Base-by-base conservation (phyloP, 2,113 vertebrate species). In the Murina feae region DNA sequence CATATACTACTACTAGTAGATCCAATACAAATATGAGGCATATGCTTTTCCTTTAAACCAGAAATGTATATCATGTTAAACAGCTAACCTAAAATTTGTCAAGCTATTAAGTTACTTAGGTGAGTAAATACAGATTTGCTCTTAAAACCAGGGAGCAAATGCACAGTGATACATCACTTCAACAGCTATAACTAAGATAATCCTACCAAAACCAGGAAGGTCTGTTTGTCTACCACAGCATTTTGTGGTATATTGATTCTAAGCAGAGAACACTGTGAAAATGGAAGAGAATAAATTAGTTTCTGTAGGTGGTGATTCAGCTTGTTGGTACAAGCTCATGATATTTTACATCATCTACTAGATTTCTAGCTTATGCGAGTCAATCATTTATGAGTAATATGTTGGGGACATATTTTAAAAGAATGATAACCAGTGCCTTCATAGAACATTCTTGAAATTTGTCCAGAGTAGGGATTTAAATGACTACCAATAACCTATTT, bases 341-440 rank as follows among this genome's bases (percentile, higher is more conserved):
- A 53, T 7, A 39, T 10, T 20, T 81, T 69, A 30, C 60, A 51
- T 75, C 4, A 83, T 49, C 39, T 82, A 76, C 12, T 63, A 42
- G 7, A 47, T 58, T 83, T 92, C 35, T 89, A 90, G 42, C 49
- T 30, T 84, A 7, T 53, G 21, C 35, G 5, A 82, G 16, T 49
- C 42, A 63, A 93, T 83, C n/a, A 66, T 39, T 90, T 89, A 71
- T 32, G 35, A 95, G 89, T 89, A 86, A 69, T 60, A 75, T 23
- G 2, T 9, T 79, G 30, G 21, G 16, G 51, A 82, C 4, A 42
- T 51, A 30, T 14, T 71, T 21, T 71, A 30, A 89, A 42, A 76
- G 21, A 65, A 84, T 58, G 84, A 47, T 32, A n/a, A 75, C 53
- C 39, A 66, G 8, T 32, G 5, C 1, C 47, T 84, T 83, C 16